Evolutionary conservation across 2,113 vertebrate genomes (phyloP).

Genomic region (Regulus satrapa): DNA sequence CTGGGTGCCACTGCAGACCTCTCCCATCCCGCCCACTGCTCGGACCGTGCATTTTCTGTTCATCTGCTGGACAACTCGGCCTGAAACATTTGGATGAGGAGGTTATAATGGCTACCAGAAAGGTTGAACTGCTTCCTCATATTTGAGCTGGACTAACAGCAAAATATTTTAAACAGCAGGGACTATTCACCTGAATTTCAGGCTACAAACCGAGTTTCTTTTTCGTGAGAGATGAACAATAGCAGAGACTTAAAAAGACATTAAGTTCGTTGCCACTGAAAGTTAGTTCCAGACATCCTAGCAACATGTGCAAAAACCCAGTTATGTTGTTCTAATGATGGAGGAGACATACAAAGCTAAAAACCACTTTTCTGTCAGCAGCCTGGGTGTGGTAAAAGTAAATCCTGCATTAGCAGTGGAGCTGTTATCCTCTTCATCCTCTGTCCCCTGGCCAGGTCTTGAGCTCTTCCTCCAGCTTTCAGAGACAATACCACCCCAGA

Average conservation of each 20-base stretch:
- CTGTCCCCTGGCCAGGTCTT: not conserved
- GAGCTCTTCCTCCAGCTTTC: not conserved
- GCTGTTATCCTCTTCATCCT: not conserved
- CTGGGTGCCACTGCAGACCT: not conserved
- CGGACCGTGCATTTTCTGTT: not conserved
- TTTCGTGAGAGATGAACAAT: not conserved
- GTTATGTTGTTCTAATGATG: not conserved
- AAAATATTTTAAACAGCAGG: not conserved
- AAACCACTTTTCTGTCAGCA: not conserved
- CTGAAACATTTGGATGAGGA: not conserved
- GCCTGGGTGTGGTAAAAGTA: not conserved
- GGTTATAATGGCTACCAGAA: not conserved
- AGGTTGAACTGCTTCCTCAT: not conserved
- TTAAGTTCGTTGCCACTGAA: not conserved
- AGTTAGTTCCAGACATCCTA: not conserved
- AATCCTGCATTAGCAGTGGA: not conserved
- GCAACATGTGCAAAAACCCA: not conserved
- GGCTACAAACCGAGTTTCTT: not conserved
- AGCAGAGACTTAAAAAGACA: not conserved
- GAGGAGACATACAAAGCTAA: not conserved
- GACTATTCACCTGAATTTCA: not conserved
- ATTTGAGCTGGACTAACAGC: conserved; percentile 5
- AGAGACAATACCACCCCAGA: not conserved
- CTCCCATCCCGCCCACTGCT: conserved; percentile 33
- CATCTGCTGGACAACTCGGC: not conserved